Base-by-base conservation (phyloP, 2,888 invertebrate species). In the Myathropa florea region DNA sequence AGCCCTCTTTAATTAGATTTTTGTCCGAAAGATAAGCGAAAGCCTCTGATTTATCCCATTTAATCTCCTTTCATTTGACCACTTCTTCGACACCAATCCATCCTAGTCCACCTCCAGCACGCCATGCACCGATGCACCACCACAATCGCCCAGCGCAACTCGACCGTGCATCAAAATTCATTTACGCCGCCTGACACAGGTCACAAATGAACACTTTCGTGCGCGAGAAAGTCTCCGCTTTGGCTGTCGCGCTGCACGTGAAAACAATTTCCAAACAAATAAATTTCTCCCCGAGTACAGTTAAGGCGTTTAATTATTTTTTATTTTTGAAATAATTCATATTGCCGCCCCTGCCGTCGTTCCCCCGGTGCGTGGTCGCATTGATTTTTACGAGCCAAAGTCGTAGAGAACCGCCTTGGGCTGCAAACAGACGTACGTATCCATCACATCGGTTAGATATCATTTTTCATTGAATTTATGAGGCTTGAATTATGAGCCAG, bases 401-500 rank as follows among this genome's bases (percentile, higher is more conserved):
- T 57, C 53, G 12, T 39, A 33, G 60, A 59, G 64, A 53, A 60
- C 57, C 55, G 63, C 73, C 59, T 64, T 60, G 61, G 26, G 68
- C 73, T 28, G 18, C 46, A 53, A 26, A n/a, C 36, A 28, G 55
- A 60, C 53, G 61, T 23, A 18, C 65, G 65, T 80, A 75, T 81
- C 76, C 82, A 82, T 82, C 76, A 76, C 63, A 72, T 85, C 67
- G 77, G 77, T 36, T 70, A 71, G 86, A 86, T 86, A 86, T 83
- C 46, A 86, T 83, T 86, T 67, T 60, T 82, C 78, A 75, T 79
- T 83, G 75, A 83, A 86, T 86, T 86, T 86, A 86, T 86, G 86
- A 83, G 78, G 82, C 86, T 86, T 86, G 83, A 86, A 86, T 86
- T 83, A 86, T 86, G 86, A 46, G 30, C 70, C 60, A 75, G 18